These are phyloP conservation scores for Apus apus DNA, from an alignment of 2,113 vertebrate genomes.

Conservation along the genomic window DNA sequence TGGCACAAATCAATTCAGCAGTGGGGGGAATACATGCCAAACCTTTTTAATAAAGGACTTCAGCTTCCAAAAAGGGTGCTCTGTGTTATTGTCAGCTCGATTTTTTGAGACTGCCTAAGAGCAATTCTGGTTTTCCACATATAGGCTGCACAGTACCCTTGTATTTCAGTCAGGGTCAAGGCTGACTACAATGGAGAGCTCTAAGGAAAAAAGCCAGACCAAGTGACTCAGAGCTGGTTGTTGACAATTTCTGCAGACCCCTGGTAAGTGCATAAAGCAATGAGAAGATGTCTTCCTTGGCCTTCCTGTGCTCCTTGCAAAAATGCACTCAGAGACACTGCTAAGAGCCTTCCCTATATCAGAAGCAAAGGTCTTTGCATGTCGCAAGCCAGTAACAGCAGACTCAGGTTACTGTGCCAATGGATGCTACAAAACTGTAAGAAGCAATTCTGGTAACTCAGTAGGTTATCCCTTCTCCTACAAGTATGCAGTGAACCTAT, in stretches of 20 bases:
- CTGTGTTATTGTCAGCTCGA: neutral
- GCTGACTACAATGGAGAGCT: neutral
- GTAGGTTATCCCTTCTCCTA: neutral
- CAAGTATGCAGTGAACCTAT: neutral
- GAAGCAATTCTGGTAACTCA: neutral
- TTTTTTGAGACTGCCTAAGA: slow-evolving; percentile 7
- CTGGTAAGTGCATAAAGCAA: neutral
- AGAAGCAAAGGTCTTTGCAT: neutral
- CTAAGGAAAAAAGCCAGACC: neutral
- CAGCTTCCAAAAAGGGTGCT: slow-evolving; percentile 9
- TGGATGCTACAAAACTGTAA: neutral
- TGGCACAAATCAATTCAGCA: slow-evolving; percentile 66
- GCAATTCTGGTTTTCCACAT: neutral
- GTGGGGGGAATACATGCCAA: slow-evolving; percentile 40
- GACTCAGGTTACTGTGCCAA: neutral
- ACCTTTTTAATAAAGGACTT: slow-evolving; percentile 56
- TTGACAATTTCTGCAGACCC: neutral
- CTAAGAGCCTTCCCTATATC: neutral
- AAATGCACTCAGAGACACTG: neutral
- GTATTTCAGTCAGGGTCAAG: slow-evolving; percentile 21
- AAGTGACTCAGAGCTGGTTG: neutral
- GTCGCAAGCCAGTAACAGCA: neutral
- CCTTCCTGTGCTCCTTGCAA: neutral
- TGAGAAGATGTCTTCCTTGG: neutral
- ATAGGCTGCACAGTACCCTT: neutral